Conservation (phyloP, 1,140 invertebrate species). For the Cryptotermes secundus region DNA sequence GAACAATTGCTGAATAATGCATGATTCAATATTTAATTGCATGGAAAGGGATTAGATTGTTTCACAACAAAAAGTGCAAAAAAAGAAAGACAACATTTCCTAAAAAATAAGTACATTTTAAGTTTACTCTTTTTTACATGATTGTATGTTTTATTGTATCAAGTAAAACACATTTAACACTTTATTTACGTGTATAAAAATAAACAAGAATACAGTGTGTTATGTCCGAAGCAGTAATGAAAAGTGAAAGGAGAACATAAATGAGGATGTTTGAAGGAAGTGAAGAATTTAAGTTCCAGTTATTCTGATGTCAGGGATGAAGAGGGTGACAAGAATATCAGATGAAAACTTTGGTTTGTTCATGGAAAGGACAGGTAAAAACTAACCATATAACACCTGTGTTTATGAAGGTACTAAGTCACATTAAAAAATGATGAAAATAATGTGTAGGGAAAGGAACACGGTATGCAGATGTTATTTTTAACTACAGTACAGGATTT, state of each 20-base stretch:
- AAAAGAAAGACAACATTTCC: neutral
- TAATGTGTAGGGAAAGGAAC: neutral
- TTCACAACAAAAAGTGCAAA: too few relatives aligned
- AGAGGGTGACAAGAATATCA: neutral
- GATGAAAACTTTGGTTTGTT: neutral
- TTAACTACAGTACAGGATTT: neutral
- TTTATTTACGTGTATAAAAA: neutral
- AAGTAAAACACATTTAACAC: neutral
- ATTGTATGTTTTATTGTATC: neutral
- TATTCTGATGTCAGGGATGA: neutral
- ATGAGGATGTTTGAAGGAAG: neutral
- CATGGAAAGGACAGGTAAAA: neutral
- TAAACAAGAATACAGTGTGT: neutral
- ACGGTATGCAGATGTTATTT: too few relatives aligned
- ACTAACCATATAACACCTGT: neutral
- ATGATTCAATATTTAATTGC: too few relatives aligned
- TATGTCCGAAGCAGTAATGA: neutral
- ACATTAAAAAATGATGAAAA: neutral
- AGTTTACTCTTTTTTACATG: neutral
- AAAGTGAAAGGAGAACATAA: neutral
- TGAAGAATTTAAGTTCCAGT: neutral
- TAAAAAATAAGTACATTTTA: constrained; percentile 16
- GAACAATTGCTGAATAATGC: too few relatives aligned
- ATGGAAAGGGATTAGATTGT: neutral
- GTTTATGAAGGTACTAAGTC: neutral